A percentile compares a stretch with the other conserved stretches of the same genome.
phyloP scores from a whole-genome alignment of 2,888 invertebrate species.

The Spodoptera littoralis region DNA sequence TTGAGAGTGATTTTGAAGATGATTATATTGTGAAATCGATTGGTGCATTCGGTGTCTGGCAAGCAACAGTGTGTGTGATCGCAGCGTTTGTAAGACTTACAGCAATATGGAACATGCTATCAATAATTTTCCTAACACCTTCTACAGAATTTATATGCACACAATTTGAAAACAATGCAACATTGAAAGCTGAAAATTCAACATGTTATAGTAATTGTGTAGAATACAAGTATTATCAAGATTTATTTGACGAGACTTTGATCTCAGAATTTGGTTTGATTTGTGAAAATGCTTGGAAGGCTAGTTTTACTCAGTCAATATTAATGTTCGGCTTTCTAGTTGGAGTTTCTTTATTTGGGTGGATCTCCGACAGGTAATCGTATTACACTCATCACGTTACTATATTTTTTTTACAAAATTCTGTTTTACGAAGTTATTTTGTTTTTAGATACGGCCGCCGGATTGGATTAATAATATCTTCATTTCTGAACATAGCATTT shows the following conservation, averaged over 20 bases:
- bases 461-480: slow-evolving; percentile 90
- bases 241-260: slow-evolving; percentile 66
- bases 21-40: slow-evolving; percentile 72
- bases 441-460: slow-evolving; percentile 76
- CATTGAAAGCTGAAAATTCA: slow-evolving; percentile 51
- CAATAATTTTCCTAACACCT: slow-evolving; percentile 70
- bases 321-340: slow-evolving; percentile 72
- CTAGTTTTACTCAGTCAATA: slow-evolving; percentile 69
- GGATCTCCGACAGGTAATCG: slow-evolving; percentile 73
- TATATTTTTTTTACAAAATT: background rate
- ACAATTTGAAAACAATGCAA: slow-evolving; percentile 55
- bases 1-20: slow-evolving; percentile 49
- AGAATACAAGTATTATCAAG: slow-evolving; percentile 64
- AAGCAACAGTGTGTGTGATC: slow-evolving; percentile 61
- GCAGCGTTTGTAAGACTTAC: slow-evolving; percentile 64
- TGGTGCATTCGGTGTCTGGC: slow-evolving; percentile 73
- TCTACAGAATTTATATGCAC: slow-evolving; percentile 64
- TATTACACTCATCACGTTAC: background rate
- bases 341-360: slow-evolving; percentile 72
- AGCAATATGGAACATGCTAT: slow-evolving; percentile 69
- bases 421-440: background rate
- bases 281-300: slow-evolving; percentile 71
- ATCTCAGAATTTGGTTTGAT: slow-evolving; percentile 71
- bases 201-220: slow-evolving; percentile 70
- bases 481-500: slow-evolving; percentile 90